These are phyloP conservation scores for Nesidiocoris tenuis DNA, from an alignment of 2,888 invertebrate species.

Conservation along the genomic window DNA sequence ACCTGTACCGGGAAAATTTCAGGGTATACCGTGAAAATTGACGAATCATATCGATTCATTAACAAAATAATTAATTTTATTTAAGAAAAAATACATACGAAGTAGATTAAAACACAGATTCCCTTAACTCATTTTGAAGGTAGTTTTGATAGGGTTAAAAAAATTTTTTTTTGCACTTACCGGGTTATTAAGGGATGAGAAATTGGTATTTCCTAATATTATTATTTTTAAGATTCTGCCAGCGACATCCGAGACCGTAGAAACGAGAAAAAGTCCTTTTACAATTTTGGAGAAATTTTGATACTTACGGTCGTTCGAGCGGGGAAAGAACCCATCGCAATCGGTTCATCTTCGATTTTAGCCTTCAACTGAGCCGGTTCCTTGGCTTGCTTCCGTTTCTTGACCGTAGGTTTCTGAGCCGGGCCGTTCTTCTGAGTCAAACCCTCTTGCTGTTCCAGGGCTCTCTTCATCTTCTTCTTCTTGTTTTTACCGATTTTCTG, in stretches of 20 bases:
- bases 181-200: too few species aligned
- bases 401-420: neutral
- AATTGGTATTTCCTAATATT: too few species aligned
- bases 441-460: neutral
- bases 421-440: neutral
- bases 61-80: too few species aligned
- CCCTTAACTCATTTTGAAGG: too few species aligned
- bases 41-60: neutral
- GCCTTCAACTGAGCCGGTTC: neutral
- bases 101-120: too few species aligned
- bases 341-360: neutral
- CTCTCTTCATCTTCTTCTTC: neutral
- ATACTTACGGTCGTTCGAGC: slow-evolving; percentile 13
- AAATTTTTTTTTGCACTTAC: too few species aligned
- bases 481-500: neutral
- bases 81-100: too few species aligned
- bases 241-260: too few species aligned
- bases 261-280: neutral
- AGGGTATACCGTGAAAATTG: neutral
- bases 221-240: too few species aligned
- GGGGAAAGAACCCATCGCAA: slow-evolving; percentile 16
- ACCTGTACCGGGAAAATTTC: neutral
- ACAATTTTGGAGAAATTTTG: neutral
- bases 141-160: too few species aligned
- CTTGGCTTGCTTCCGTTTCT: neutral